Evolutionary conservation across 2,113 vertebrate species (phyloP).

Genomic region (Connochaetes taurinus): DNA sequence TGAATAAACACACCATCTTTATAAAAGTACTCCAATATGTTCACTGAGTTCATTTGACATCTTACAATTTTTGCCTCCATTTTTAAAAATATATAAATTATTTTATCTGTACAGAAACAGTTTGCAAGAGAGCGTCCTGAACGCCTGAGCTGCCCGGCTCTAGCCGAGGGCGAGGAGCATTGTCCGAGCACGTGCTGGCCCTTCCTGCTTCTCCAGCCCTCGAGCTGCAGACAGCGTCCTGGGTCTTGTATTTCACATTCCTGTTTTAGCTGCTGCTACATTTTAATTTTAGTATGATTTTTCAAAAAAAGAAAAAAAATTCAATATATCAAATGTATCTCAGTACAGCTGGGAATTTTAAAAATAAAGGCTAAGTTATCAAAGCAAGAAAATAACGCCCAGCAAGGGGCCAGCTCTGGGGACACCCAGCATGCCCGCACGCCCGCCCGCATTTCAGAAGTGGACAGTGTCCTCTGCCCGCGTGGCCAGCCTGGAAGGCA

Average conservation of each 20-base stretch:
- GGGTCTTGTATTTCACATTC: not conserved
- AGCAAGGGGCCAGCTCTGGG: not conserved
- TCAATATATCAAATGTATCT: not conserved
- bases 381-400: not conserved
- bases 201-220: not conserved
- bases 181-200: fast-evolving
- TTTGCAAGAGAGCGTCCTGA: not conserved
- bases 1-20: not conserved
- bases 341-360: not conserved
- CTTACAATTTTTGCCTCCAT: not conserved
- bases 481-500: not conserved
- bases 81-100: not conserved
- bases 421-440: fast-evolving
- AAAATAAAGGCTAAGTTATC: not conserved
- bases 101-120: not conserved
- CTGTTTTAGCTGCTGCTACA: not conserved
- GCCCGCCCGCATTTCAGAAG: not conserved
- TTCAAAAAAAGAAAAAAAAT: not conserved
- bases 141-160: too few relatives aligned
- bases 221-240: not conserved
- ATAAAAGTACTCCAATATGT: not conserved
- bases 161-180: fast-evolving
- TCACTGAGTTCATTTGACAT: not conserved
- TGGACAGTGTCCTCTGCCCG: fast-evolving
- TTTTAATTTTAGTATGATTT: not conserved